Evolutionary conservation across 2,797 vertebrate species (phyloP), one percentile per base, ranked within the genome.

Genomic region (Oreortyx pictus): DNA sequence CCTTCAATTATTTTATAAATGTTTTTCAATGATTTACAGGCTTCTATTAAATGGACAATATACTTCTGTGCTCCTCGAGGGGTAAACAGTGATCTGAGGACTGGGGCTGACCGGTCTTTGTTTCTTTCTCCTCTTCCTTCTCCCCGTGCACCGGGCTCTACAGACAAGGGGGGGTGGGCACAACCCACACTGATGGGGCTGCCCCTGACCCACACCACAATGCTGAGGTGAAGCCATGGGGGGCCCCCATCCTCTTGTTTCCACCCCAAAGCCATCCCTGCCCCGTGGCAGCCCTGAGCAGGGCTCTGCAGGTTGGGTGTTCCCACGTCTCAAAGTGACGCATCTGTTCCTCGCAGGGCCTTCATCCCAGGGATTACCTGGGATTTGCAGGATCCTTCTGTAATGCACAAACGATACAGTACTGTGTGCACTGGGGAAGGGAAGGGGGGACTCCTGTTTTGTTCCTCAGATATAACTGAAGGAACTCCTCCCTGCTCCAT

Each of bases 1-100:
- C 95, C 95, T 96, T 95, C 96, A 96, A 96, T 94, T 96, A 95
- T 95, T 96, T 97, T 94, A 94, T 96, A 96, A 96, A 96, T 93
- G 91, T 90, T 95, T 94, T 94, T 71, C 89, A 89, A 92, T 96
- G 96, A 97, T 97, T 97, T 97, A 96, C 96, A 94, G 94, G 95
- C 89, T 92, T 93, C 96, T 96, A 95, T 97, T 96, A 96, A 97
- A 97, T 39, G 94, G 95, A 95, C 93, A 94, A 96, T 97, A 97
- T 97, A 96, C 95, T 97, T 94, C 94, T 95, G 89, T 92, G 89
- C 88, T 95, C 95, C 94, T 94, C 29, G 33, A 94, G 93, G 94
- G 92, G 85, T 91, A 93, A 96, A 92, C 88, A 94, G 82, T 56
- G 86, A 94, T 91, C 95, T 89, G 66, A 95, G 50, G 64, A 74